phyloP scores from a whole-genome alignment of 2,888 invertebrate genomes.

The Cancer borealis region DNA sequence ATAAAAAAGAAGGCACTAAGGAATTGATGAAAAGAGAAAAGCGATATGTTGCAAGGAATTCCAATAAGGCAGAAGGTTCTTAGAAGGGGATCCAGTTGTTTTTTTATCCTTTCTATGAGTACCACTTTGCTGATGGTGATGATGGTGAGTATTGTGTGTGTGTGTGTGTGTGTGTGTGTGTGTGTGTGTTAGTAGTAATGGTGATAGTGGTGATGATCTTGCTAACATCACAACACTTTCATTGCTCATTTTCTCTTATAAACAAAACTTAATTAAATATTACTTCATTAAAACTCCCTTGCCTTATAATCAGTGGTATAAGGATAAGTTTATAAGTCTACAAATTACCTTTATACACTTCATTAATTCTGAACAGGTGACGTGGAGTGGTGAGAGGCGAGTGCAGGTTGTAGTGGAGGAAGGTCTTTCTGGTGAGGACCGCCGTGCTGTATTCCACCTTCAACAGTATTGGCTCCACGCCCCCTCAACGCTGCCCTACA shows the following conservation, averaged over 20 bases:
- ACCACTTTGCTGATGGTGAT: not conserved
- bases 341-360: not conserved
- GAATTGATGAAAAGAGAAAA: not conserved
- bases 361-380: not conserved
- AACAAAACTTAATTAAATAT: too few relatives aligned
- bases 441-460: not conserved
- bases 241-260: not conserved
- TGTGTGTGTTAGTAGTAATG: not conserved
- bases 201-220: not conserved
- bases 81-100: not conserved
- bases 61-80: not conserved
- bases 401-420: not conserved
- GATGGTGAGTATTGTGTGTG: constrained; percentile 2
- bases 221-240: not conserved
- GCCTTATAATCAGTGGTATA: too few relatives aligned
- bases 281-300: too few relatives aligned
- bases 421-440: constrained; percentile 40
- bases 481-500: constrained; percentile 56
- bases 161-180: not conserved
- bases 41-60: not conserved
- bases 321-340: too few relatives aligned
- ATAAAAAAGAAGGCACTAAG: not conserved
- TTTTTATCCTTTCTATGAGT: not conserved
- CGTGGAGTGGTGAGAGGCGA: not conserved
- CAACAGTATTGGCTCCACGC: constrained; percentile 33